Conservation (phyloP, 2,113 vertebrate species). For the Microcebus griseorufus region DNA sequence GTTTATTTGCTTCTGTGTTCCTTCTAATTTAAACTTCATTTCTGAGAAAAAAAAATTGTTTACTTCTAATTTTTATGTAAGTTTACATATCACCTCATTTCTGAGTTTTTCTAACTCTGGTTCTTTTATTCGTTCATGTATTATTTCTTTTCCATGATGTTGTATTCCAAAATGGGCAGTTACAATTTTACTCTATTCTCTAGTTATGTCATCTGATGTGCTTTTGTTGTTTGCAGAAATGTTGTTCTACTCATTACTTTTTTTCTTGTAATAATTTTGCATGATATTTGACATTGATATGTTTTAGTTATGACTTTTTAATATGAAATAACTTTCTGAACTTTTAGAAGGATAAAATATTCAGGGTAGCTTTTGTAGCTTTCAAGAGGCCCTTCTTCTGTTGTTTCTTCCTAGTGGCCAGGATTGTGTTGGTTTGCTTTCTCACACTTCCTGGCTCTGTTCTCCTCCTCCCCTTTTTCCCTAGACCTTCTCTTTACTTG, state of each 20-base stretch:
- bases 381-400: background rate
- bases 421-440: background rate
- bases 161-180: background rate
- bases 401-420: background rate
- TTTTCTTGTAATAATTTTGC: background rate
- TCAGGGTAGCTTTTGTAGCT: background rate
- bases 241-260: background rate
- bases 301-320: background rate
- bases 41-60: background rate
- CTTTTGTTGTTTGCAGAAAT: slow-evolving; percentile 4
- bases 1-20: background rate
- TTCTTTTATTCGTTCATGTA: background rate
- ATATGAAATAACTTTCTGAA: background rate
- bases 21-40: background rate
- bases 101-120: background rate
- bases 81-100: background rate
- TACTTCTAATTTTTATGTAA: background rate
- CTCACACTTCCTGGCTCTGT: background rate
- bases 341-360: background rate
- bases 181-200: background rate
- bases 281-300: background rate
- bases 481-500: background rate
- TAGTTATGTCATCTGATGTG: background rate
- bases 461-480: background rate
- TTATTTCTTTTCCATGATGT: background rate